A percentile compares a stretch with the other conserved stretches of the same genome.
Conservation (phyloP, 2,888 invertebrate genomes). For the Drosophila siamana region DNA sequence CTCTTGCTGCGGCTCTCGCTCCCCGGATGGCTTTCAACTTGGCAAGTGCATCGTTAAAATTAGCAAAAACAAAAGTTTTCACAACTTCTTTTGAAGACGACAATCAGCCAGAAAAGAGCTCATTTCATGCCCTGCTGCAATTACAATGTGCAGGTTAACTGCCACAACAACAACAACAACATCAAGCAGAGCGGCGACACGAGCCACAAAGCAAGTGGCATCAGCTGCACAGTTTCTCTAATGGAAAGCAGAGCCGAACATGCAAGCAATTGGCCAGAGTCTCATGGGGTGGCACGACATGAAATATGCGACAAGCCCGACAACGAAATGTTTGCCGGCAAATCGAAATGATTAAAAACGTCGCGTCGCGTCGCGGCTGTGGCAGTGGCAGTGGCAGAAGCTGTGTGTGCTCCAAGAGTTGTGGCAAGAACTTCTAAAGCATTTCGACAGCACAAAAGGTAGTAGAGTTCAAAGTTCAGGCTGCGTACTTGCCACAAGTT, state of each 20-base stretch:
- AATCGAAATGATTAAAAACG: slow-evolving; percentile 58
- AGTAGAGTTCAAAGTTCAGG: slow-evolving; percentile 68
- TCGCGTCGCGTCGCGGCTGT: slow-evolving; percentile 25
- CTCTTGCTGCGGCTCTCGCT: neutral
- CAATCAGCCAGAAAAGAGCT: slow-evolving; percentile 31
- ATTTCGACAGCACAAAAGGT: slow-evolving; percentile 26
- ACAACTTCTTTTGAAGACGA: slow-evolving; percentile 22
- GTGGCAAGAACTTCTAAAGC: neutral
- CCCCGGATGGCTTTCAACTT: slow-evolving; percentile 6
- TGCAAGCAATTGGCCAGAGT: slow-evolving; percentile 16
- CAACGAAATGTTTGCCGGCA: slow-evolving; percentile 4
- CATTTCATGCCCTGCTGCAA: slow-evolving; percentile 46
- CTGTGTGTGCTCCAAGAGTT: no score
- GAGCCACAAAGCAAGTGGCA: slow-evolving; percentile 24
- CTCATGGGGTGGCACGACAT: neutral
- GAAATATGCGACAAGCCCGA: slow-evolving; percentile 13
- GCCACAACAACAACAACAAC: no score
- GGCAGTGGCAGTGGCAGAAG: neutral
- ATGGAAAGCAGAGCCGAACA: slow-evolving; percentile 15
- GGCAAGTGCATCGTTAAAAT: slow-evolving; percentile 59
- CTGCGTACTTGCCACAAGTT: slow-evolving; percentile 62
- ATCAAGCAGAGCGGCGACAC: no score
- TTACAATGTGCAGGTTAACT: slow-evolving; percentile 12
- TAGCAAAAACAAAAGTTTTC: slow-evolving; percentile 38
- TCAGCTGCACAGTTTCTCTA: slow-evolving; percentile 20